Conservation (phyloP, 2,113 vertebrate species). For the Xiphias gladius region DNA sequence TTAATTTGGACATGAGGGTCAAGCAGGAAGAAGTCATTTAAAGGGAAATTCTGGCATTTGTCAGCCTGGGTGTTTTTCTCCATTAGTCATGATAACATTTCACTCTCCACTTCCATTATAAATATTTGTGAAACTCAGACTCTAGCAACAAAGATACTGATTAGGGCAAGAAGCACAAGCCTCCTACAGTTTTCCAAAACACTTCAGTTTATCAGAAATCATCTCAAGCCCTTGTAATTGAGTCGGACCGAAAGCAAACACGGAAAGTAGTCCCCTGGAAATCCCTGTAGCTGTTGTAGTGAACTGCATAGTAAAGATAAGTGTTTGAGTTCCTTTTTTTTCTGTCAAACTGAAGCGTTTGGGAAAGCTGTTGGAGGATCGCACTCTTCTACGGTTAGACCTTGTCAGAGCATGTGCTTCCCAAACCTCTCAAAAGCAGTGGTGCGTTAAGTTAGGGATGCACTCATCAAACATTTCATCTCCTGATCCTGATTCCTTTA, state of each 20-base stretch:
- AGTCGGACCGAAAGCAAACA: conserved; percentile 10
- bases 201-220: conserved; percentile 27
- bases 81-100: not conserved
- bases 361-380: not conserved
- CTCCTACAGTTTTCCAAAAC: conserved; percentile 18
- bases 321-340: not conserved
- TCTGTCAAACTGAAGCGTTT: not conserved
- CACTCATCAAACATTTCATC: too few species aligned
- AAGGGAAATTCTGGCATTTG: not conserved
- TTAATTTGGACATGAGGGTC: not conserved
- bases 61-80: not conserved
- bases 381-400: too few species aligned
- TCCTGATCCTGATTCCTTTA: too few species aligned
- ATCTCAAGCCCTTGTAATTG: conserved; percentile 2
- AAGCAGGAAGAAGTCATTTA: not conserved
- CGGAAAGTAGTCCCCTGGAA: not conserved
- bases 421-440: too few species aligned
- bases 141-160: not conserved
- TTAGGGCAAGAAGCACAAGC: not conserved
- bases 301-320: conserved; percentile 14
- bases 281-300: not conserved
- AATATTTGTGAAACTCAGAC: not conserved
- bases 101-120: not conserved
- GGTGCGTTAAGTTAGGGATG: too few species aligned
- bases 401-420: too few species aligned